Conservation (phyloP, 2,888 invertebrate species). For the Gasteruption jaculator region DNA sequence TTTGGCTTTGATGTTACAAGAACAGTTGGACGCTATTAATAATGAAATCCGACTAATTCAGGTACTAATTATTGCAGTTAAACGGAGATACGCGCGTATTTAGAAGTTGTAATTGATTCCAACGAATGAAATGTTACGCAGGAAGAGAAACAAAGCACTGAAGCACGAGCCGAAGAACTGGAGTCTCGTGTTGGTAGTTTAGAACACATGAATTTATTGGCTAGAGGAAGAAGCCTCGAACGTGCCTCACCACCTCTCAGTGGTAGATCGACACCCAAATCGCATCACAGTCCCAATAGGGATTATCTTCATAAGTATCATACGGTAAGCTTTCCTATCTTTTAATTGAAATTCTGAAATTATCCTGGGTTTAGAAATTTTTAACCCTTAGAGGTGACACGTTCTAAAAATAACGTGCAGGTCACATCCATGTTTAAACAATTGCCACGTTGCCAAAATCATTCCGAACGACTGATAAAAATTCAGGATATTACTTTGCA, state of each 20-base stretch:
- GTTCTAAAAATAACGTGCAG: too few species aligned
- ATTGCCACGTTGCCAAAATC: too few species aligned
- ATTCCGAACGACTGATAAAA: too few species aligned
- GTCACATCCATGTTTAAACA: too few species aligned
- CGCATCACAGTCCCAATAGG: conserved; percentile 74
- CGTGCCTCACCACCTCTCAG: conserved; percentile 79
- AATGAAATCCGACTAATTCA: conserved; percentile 84
- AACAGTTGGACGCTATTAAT: conserved; percentile 99
- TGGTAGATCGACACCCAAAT: conserved; percentile 83
- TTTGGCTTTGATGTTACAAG: conserved; percentile 96
- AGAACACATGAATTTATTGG: conserved; percentile 86
- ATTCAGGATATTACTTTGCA: too few species aligned
- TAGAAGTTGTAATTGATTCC: too few species aligned
- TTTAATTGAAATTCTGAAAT: too few species aligned
- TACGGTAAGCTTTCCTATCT: conserved; percentile 83
- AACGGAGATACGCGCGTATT: neutral
- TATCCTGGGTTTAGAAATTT: too few species aligned
- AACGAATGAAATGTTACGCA: conserved; percentile 58
- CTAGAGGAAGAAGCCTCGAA: conserved; percentile 65
- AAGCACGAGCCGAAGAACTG: conserved; percentile 94
- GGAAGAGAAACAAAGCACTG: conserved; percentile 96
- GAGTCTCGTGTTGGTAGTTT: conserved; percentile 94
- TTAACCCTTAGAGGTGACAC: too few species aligned
- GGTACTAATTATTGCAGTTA: conserved; percentile 39
- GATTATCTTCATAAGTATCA: conserved; percentile 92